Conservation (phyloP, 2,113 vertebrate species). For the Gavia stellata region DNA sequence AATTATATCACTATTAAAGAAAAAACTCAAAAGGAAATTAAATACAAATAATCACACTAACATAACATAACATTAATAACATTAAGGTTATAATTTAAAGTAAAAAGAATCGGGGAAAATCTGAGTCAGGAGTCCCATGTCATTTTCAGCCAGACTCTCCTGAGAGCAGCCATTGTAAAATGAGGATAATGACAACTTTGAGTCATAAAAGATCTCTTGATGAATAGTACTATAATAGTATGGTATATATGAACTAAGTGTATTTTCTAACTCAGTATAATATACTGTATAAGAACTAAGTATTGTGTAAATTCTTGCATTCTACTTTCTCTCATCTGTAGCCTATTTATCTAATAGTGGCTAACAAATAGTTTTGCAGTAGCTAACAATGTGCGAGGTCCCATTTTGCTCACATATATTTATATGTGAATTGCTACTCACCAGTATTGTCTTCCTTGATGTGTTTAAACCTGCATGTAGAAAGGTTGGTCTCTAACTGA, state of each 20-base stretch:
- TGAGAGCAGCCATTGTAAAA: constrained; percentile 38
- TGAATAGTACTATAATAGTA: neutral
- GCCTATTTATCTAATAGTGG: neutral
- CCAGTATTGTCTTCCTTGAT: neutral
- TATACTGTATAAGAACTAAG: neutral
- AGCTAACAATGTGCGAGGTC: neutral
- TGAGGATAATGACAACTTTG: constrained; percentile 29
- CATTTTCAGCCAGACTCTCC: neutral
- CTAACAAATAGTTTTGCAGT: neutral
- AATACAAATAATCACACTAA: constrained; percentile 60
- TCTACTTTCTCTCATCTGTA: neutral
- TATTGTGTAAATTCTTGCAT: neutral
- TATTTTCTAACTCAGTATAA: neutral
- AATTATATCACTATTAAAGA: constrained; percentile 57
- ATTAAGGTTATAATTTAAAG: constrained; percentile 51
- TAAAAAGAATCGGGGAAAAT: constrained; percentile 29
- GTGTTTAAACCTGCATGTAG: neutral
- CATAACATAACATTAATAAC: constrained; percentile 45
- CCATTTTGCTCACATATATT: neutral
- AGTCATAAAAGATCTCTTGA: neutral
- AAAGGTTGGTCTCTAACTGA: neutral
- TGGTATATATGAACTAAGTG: neutral
- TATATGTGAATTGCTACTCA: neutral
- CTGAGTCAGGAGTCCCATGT: constrained; percentile 6
- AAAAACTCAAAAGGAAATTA: constrained; percentile 57